A percentile compares a stretch with the other conserved stretches of the same genome.
phyloP scores from a whole-genome alignment of 23 tunicate genomes.

The Diplosoma virens region DNA sequence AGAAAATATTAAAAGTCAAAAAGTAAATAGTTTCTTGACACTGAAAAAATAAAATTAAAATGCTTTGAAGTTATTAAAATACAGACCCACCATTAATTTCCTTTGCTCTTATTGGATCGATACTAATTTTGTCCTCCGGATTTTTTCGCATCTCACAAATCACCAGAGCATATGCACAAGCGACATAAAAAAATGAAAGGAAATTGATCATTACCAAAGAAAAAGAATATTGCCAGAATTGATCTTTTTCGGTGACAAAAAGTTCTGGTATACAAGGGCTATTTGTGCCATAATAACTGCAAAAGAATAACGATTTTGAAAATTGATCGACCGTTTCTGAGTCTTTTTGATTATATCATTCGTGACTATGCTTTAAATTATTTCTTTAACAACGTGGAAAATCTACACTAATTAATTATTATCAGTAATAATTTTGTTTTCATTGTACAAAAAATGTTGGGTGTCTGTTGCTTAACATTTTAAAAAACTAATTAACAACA shows the following conservation, averaged over 20 bases:
- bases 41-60: too few species aligned
- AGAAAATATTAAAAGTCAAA: too few species aligned
- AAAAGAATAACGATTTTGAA: not conserved
- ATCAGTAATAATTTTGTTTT: too few species aligned
- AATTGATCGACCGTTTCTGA: not conserved
- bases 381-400: too few species aligned
- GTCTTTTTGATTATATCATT: too few species aligned
- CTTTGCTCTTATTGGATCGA: not conserved
- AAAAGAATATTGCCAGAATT: conserved; percentile 52
- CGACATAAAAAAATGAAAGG: conserved; percentile 55
- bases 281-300: conserved; percentile 67
- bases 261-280: conserved; percentile 78
- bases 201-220: conserved; percentile 51
- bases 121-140: not conserved
- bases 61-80: too few species aligned
- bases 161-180: conserved; percentile 32
- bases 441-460: not conserved
- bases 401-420: too few species aligned
- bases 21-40: too few species aligned
- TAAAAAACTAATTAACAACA: too few species aligned
- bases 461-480: too few species aligned
- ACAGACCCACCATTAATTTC: not conserved
- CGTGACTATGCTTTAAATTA: too few species aligned
- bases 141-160: conserved; percentile 2
- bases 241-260: conserved; percentile 42